Evolutionary conservation across 2,797 vertebrate genomes (phyloP), one percentile per base, ranked within the genome.

Genomic region (Sebastes trivittatus): DNA sequence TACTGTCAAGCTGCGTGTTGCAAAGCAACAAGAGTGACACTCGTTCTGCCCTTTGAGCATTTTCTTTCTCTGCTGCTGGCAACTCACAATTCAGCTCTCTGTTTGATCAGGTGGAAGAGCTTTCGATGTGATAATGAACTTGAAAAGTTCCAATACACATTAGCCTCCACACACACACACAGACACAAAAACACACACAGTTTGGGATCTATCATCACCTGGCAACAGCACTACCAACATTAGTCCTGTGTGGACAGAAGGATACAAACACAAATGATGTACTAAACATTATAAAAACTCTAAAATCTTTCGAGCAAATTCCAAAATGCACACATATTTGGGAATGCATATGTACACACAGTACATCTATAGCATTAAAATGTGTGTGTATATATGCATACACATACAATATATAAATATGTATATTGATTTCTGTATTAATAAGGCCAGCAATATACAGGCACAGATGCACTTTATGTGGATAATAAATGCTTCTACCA

Each of bases 401-500:
- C 13, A 36, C 30, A 56, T 38, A 11, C 6, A 23, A 34, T 13
- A 27, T 54, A 7, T 61, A 5, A 54, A 42, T 56, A 10, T 11
- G 11, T 61, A 4, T 36, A 64, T 20, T 58, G 20, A 59, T 29
- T 25, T 62, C 9, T 46, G 20, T 69, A 10, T 46, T 3, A 29
- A 58, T 34, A 22, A 3, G 34, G 9, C 5, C 1, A 1, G 46
- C 20, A 27, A 52, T 5, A 67, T 6, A 61, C 5, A 59, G 10
- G 1, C 25, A 36, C 6, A n/a, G 13, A 61, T 58, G 10, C 18
- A 38, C 29, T 20, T 29, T 11, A 67, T 22, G 20, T 67, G 10
- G 18, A 62, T 78, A 81, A 85, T 77, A 46, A 29, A 81, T 34
- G 62, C 11, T 32, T 70, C 63, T 75, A 46, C 36, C 58, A 67